Base-by-base conservation (phyloP, 2,797 vertebrate species). In the Orestias chungarensis region DNA sequence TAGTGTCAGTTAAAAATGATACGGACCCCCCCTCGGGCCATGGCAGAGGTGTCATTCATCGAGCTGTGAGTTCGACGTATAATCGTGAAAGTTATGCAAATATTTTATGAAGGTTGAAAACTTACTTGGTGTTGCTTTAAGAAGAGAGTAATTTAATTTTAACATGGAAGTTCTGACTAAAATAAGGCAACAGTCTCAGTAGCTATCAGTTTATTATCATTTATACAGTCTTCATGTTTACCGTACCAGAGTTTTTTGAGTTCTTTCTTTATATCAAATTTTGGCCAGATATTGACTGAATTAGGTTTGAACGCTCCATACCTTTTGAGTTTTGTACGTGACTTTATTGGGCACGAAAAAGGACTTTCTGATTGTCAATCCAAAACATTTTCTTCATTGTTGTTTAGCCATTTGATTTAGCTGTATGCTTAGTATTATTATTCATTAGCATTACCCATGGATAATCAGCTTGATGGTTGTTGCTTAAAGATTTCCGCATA, bases 111-210 rank as follows among this genome's bases (percentile, higher is more conserved):
- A n/a, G n/a, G n/a, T n/a, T n/a, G n/a, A n/a, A n/a, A n/a, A n/a
- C n/a, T n/a, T n/a, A n/a, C n/a, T n/a, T n/a, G n/a, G n/a, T 75
- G 76, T 68, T 68, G 82, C 68, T 75, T 71, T 76, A 64, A 78
- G 76, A 74, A 86, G 43, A 64, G 80, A 79, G 55, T 83, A 81
- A 49, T 65, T 77, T 50, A 15, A 68, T 69, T 82, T 82, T 78
- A 79, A 75, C 74, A 84, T 23, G 42, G 5, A 50, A 23, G 68
- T 65, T 79, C 33, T 81, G 35, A 79, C 70, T 29, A 69, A 70
- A 66, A 65, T 44, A 40, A 43, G 54, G 35, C 65, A 18, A 54
- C 23, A 70, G 35, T 73, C 25, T 57, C 44, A 40, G n/a, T 47
- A 64, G 57, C 61, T 64, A 43, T 31, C 54, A 17, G 49, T 59